phyloP scores from a whole-genome alignment of 2,113 vertebrate species.

The Pangasianodon gigas region DNA sequence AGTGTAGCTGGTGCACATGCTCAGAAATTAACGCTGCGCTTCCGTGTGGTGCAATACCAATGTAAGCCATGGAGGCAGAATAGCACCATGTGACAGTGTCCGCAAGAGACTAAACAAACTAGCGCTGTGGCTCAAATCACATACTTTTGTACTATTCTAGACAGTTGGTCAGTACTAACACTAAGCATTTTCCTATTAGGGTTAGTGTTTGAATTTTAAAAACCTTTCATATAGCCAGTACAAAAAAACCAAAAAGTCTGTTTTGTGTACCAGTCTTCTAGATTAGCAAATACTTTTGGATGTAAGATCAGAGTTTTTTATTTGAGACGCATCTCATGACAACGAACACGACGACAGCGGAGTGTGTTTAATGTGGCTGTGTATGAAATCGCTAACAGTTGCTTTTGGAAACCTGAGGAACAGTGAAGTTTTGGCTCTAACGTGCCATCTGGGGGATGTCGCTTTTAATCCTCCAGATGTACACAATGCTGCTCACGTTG shows the following conservation, averaged over 20 bases:
- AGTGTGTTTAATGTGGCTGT: no score
- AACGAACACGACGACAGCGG: background rate
- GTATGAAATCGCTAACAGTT: background rate
- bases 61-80: no score
- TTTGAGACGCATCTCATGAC: background rate
- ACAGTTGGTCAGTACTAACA: background rate
- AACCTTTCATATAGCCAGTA: no score
- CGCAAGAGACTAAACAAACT: background rate
- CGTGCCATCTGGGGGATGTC: background rate
- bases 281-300: no score
- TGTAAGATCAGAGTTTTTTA: background rate
- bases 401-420: background rate
- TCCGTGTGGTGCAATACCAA: no score
- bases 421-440: background rate
- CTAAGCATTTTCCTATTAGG: background rate
- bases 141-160: background rate
- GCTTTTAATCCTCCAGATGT: no score
- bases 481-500: no score
- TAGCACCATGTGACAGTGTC: no score
- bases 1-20: no score
- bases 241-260: no score
- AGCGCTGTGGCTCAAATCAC: background rate
- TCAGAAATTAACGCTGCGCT: no score
- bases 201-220: background rate
- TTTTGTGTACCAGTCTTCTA: no score